Evolutionary conservation across 1,140 invertebrate genomes (phyloP).

Genomic region (Pinna nobilis): DNA sequence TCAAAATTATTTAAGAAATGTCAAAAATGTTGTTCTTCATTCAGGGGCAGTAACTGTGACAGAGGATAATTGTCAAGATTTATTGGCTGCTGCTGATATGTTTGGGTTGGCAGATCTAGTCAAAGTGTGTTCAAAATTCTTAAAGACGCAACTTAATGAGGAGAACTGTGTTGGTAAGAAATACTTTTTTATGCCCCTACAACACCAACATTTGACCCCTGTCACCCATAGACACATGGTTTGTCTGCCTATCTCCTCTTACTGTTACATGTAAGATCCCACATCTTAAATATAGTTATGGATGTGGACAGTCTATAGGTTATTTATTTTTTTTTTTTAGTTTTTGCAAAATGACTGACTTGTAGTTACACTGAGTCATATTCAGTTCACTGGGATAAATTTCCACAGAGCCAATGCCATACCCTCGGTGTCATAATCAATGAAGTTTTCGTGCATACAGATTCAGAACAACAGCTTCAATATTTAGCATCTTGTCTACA

Average conservation of each 20-base stretch:
- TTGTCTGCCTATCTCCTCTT: no score
- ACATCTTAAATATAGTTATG: background rate
- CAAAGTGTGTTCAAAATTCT: conserved; percentile 55
- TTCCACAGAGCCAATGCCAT: no score
- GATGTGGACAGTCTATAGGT: background rate
- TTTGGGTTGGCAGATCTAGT: conserved; percentile 70
- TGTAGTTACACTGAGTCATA: no score
- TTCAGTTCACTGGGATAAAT: no score
- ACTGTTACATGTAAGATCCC: no score
- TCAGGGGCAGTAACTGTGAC: conserved; percentile 77
- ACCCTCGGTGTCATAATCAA: no score
- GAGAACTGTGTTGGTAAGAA: conserved; percentile 74
- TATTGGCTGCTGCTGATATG: conserved; percentile 79
- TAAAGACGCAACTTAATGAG: conserved; percentile 59
- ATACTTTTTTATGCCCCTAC: background rate
- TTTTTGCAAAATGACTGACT: no score
- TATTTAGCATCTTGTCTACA: no score
- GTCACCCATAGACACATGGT: no score
- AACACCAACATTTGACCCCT: background rate
- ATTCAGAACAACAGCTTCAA: no score
- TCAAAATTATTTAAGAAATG: background rate
- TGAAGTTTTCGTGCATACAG: no score
- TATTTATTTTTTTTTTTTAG: no score
- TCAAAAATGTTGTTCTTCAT: background rate
- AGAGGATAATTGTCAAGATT: conserved; percentile 90